Conservation (phyloP, 92 coral and sea anemone genomes). For the Palythoa grandiflora region DNA sequence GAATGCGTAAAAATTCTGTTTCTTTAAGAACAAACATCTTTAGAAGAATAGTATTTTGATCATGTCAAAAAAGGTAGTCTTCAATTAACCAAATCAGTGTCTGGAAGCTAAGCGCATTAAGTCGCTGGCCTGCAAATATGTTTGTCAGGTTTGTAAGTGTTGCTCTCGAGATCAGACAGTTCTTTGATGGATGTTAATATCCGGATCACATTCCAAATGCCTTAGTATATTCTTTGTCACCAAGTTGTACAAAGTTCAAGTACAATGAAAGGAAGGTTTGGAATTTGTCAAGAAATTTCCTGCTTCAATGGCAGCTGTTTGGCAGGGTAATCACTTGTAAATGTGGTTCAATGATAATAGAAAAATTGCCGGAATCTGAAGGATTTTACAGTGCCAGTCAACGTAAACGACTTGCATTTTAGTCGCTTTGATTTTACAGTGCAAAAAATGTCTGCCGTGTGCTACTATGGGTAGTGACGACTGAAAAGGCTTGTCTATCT, state of each 20-base stretch:
- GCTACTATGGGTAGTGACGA: background rate
- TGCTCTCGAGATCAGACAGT: constrained; percentile 27
- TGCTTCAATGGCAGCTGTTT: constrained; percentile 1
- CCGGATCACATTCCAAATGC: constrained; percentile 33
- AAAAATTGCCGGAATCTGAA: background rate
- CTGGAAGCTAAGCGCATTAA: too few species aligned
- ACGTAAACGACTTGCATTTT: background rate
- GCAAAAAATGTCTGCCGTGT: background rate
- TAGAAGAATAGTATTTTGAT: too few species aligned
- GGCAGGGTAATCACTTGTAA: background rate
- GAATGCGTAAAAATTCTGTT: too few species aligned
- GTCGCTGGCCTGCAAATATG: background rate
- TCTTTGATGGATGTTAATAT: constrained; percentile 3
- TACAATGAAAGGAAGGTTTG: constrained; percentile 6
- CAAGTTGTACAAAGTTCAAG: constrained; percentile 41
- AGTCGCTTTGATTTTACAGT: background rate
- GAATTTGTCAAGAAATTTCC: constrained; percentile 3
- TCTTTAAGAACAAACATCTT: too few species aligned
- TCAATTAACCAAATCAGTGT: too few species aligned
- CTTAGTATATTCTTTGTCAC: background rate
- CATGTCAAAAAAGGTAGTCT: too few species aligned
- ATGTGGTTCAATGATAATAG: background rate
- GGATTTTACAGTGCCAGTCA: background rate
- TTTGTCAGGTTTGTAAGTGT: constrained; percentile 22
- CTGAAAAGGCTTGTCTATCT: background rate